These are phyloP conservation scores for Triplophysa tibetana DNA, from an alignment of 2,113 vertebrate genomes.

Conservation along the genomic window DNA sequence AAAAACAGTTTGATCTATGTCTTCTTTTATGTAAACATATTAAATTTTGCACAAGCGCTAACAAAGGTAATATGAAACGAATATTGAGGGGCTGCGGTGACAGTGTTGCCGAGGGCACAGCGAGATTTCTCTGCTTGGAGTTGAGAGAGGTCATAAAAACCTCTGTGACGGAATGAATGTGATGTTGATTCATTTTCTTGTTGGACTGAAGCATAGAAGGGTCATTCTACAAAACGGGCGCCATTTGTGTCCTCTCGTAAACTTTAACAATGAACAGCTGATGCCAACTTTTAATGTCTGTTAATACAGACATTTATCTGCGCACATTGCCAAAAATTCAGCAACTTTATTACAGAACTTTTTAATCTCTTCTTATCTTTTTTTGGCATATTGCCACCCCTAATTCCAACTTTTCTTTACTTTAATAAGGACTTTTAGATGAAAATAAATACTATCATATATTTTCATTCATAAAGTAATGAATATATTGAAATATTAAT, in stretches of 20 bases:
- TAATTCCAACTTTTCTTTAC: too few species aligned
- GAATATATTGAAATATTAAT: too few species aligned
- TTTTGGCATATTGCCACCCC: too few species aligned
- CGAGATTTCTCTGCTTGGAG: constrained; percentile 47
- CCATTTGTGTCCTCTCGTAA: background rate
- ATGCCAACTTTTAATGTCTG: background rate
- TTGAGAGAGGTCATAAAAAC: constrained; percentile 51
- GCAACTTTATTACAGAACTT: too few species aligned
- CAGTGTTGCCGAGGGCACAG: constrained; percentile 46
- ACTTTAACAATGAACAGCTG: background rate
- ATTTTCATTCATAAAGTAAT: too few species aligned
- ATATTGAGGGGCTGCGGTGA: constrained; percentile 45
- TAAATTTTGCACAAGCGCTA: constrained; percentile 48
- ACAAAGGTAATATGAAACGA: constrained; percentile 48
- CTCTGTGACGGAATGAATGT: constrained; percentile 26
- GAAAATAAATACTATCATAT: too few species aligned
- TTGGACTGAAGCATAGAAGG: constrained; percentile 55
- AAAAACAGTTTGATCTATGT: constrained; percentile 55
- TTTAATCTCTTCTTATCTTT: too few species aligned
- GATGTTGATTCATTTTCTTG: constrained; percentile 48
- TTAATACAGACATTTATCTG: too few species aligned
- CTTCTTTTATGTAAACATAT: constrained; percentile 59
- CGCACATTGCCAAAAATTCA: too few species aligned
- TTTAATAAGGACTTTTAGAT: too few species aligned
- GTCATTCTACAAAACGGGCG: background rate